Conservation (phyloP, 2,113 vertebrate genomes). For the Xyliphius kryptos region DNA sequence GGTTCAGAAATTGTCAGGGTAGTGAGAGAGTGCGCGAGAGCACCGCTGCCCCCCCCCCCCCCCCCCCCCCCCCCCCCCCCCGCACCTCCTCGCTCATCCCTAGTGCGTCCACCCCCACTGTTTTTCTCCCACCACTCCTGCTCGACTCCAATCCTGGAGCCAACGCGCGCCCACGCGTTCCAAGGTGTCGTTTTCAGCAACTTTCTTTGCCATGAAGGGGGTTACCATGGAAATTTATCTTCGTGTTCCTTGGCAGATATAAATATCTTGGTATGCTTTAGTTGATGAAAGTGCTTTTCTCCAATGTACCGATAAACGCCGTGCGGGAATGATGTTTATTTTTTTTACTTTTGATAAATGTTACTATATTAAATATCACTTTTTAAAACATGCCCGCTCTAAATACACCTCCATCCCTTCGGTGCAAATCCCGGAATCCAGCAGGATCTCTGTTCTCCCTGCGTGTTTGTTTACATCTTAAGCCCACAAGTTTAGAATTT, state of each 20-base stretch:
- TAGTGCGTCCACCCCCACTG: not conserved
- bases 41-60: not conserved
- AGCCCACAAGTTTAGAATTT: too few species aligned
- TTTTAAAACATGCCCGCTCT: too few species aligned
- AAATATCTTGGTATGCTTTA: conserved; percentile 21
- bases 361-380: too few species aligned
- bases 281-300: not conserved
- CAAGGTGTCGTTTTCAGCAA: conserved; percentile 36
- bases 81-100: not conserved
- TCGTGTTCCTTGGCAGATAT: conserved; percentile 22
- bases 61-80: not conserved
- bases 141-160: not conserved
- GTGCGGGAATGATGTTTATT: too few species aligned
- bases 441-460: too few species aligned
- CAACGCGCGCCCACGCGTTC: conserved; percentile 22
- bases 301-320: too few species aligned
- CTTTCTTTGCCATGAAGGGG: conserved; percentile 28
- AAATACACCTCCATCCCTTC: too few species aligned
- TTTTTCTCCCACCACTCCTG: not conserved
- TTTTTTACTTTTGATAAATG: too few species aligned
- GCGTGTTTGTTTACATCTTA: too few species aligned
- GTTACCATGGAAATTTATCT: conserved; percentile 35
- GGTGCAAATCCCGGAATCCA: too few species aligned
- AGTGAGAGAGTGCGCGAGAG: too few species aligned
- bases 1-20: too few species aligned